Conservation (phyloP, 2,797 vertebrate species). For the Scleropages formosus region DNA sequence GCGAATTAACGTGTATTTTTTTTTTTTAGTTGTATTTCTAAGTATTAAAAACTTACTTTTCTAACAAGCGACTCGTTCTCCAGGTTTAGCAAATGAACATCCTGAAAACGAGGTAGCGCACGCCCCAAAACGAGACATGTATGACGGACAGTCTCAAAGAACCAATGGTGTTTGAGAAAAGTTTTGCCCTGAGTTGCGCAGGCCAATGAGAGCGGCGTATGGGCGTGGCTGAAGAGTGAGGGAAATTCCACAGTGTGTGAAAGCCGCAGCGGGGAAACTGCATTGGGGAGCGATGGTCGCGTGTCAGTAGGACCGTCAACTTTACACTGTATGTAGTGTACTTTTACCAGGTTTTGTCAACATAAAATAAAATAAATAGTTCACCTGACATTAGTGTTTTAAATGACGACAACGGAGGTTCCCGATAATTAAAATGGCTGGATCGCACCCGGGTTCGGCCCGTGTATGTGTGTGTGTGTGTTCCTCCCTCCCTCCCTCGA, state of each 20-base stretch:
- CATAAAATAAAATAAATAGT: too few species aligned
- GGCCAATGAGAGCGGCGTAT: conserved; percentile 43
- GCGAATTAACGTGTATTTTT: not conserved
- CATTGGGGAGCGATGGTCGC: not conserved
- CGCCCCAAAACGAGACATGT: conserved; percentile 59
- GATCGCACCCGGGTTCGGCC: too few species aligned
- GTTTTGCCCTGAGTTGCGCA: not conserved
- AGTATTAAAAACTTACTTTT: conserved; percentile 42
- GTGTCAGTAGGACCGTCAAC: not conserved
- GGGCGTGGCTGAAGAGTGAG: conserved; percentile 40
- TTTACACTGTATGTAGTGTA: too few species aligned
- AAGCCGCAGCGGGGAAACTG: not conserved
- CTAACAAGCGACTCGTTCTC: not conserved
- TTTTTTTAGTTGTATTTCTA: conserved; percentile 7
- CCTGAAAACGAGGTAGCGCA: conserved; percentile 52
- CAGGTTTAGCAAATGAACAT: conserved; percentile 36
- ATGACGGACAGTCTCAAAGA: conserved; percentile 28
- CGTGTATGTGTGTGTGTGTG: too few species aligned
- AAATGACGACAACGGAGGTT: too few species aligned
- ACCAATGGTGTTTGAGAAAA: conserved; percentile 53
- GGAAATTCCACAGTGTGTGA: conserved; percentile 60
- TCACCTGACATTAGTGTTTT: too few species aligned
- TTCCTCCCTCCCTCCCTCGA: too few species aligned
- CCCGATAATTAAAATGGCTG: too few species aligned
- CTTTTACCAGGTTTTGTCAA: too few species aligned